Evolutionary conservation across 2,113 vertebrate genomes (phyloP).

Genomic region (Oenanthe melanoleuca): DNA sequence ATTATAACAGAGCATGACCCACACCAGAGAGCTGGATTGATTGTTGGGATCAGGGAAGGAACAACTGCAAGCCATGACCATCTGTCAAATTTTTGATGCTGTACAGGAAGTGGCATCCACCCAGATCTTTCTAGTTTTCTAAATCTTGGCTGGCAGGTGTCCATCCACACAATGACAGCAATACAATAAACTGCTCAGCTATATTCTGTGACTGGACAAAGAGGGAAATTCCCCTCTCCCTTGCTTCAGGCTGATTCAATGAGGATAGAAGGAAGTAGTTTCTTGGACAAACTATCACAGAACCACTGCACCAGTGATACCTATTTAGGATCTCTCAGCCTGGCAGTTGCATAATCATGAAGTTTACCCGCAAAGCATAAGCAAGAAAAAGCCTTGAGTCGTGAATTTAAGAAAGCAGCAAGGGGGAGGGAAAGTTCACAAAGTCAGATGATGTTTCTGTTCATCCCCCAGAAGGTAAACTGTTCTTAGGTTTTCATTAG

Average conservation of each 20-base stretch:
- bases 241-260: rapidly evolving
- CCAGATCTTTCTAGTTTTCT: not conserved
- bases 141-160: not conserved
- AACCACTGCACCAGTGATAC: not conserved
- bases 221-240: not conserved
- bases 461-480: not conserved
- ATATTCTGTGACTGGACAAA: not conserved
- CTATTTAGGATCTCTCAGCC: not conserved
- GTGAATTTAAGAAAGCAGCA: not conserved
- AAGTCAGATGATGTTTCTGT: not conserved
- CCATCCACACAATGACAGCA: not conserved
- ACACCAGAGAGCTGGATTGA: not conserved
- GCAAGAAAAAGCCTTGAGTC: not conserved
- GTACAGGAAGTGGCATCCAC: not conserved
- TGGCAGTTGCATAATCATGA: not conserved
- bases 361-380: not conserved
- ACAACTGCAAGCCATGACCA: not conserved
- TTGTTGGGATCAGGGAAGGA: not conserved
- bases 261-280: not conserved
- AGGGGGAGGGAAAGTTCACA: not conserved
- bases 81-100: not conserved
- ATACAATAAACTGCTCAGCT: not conserved
- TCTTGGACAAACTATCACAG: not conserved
- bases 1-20: not conserved
- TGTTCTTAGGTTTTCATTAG: not conserved